Evolutionary conservation across 2,888 invertebrate species (phyloP).

Genomic region (Torymus tubicola): DNA sequence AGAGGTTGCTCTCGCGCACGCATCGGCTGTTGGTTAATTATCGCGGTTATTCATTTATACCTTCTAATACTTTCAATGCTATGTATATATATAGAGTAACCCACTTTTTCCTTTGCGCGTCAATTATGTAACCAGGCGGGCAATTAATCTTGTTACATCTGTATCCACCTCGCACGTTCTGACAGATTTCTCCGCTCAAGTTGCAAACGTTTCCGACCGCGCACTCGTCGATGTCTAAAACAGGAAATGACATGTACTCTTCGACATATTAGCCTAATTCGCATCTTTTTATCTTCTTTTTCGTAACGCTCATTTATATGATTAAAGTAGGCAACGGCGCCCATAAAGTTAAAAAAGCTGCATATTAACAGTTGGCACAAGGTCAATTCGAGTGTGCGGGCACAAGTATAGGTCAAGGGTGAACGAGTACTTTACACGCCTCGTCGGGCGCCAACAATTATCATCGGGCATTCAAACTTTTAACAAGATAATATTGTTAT

Average conservation of each 20-base stretch:
- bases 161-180: conserved; percentile 92
- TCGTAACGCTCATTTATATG: background rate
- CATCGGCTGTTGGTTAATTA: conserved; percentile 83
- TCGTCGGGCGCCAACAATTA: background rate
- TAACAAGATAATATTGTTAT: no score
- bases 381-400: conserved; percentile 3
- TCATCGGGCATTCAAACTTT: no score
- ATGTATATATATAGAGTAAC: conserved; percentile 66
- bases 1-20: conserved; percentile 82
- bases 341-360: background rate
- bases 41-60: no score
- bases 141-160: conserved; percentile 92
- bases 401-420: conserved; percentile 28
- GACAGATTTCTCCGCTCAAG: conserved; percentile 86
- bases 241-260: conserved; percentile 10
- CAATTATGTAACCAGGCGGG: conserved; percentile 89
- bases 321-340: background rate
- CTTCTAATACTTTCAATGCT: no score
- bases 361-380: background rate
- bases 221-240: conserved; percentile 86
- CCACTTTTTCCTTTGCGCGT: conserved; percentile 88
- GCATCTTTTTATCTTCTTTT: background rate
- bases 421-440: background rate
- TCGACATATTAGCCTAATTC: background rate
- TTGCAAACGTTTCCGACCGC: conserved; percentile 79